These are phyloP conservation scores for Platycnemis pennipes DNA, from an alignment of 2,888 invertebrate species.

Conservation along the genomic window DNA sequence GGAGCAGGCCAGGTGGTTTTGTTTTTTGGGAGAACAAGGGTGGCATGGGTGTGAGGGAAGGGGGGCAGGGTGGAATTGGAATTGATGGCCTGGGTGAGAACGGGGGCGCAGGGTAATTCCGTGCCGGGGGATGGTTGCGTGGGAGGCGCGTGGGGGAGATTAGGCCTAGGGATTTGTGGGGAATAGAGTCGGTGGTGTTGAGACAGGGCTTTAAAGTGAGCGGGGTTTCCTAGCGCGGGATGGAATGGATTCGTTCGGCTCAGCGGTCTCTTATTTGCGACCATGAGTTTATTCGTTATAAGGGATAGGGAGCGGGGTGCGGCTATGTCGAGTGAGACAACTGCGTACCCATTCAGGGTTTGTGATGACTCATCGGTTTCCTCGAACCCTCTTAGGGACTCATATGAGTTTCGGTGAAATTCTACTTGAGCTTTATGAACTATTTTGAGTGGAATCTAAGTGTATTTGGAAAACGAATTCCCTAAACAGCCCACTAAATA, in stretches of 20 bases:
- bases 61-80: slow-evolving; percentile 31
- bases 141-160: not conserved
- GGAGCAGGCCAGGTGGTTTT: slow-evolving; percentile 24
- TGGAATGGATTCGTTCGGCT: not conserved
- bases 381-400: not conserved
- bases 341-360: not conserved
- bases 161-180: slow-evolving; percentile 30
- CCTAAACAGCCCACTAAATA: no score
- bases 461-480: no score
- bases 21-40: not conserved
- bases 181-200: not conserved
- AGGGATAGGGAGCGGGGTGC: not conserved
- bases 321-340: not conserved
- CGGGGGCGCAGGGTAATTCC: slow-evolving; percentile 18
- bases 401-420: no score
- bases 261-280: not conserved
- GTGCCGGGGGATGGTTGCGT: not conserved
- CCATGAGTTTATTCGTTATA: not conserved
- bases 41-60: not conserved
- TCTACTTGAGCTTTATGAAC: no score
- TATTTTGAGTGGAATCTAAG: no score
- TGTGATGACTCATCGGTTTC: not conserved
- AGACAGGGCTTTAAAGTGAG: not conserved
- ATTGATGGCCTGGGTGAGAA: slow-evolving; percentile 46
- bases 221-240: not conserved